phyloP scores from a whole-genome alignment of 2,797 vertebrate species.

The Coluber constrictor region DNA sequence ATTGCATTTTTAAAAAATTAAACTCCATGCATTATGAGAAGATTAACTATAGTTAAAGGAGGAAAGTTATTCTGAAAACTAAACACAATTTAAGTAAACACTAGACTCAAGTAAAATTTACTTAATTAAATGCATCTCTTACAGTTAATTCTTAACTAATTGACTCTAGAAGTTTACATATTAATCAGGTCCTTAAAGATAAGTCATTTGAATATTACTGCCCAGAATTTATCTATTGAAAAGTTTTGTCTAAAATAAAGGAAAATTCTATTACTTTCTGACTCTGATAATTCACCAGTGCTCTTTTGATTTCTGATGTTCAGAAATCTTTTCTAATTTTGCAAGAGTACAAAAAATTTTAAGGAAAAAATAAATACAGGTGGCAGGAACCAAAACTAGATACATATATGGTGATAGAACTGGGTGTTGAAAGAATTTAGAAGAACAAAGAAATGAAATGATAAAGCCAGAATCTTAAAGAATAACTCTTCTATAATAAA shows the following conservation, averaged over 20 bases:
- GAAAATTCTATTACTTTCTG: neutral
- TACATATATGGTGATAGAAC: neutral
- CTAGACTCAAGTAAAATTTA: neutral
- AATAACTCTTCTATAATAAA: neutral
- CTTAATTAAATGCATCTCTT: neutral
- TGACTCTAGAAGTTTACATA: neutral
- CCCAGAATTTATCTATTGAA: neutral
- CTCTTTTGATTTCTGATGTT: neutral
- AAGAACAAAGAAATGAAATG: neutral
- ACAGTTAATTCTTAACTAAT: neutral
- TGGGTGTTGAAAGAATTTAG: neutral
- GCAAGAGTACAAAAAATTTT: neutral
- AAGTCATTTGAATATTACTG: neutral
- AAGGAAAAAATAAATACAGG: neutral
- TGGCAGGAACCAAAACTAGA: neutral
- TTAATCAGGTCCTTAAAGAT: neutral
- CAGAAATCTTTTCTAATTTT: neutral
- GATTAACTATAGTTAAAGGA: neutral
- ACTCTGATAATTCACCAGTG: neutral
- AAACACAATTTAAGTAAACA: neutral
- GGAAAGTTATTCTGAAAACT: neutral
- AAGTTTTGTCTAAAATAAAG: neutral
- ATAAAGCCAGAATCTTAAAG: neutral
- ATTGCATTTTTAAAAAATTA: neutral
- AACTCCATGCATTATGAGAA: neutral